phyloP scores from a whole-genome alignment of 2,797 vertebrate species.

The Ficedula albicollis region DNA sequence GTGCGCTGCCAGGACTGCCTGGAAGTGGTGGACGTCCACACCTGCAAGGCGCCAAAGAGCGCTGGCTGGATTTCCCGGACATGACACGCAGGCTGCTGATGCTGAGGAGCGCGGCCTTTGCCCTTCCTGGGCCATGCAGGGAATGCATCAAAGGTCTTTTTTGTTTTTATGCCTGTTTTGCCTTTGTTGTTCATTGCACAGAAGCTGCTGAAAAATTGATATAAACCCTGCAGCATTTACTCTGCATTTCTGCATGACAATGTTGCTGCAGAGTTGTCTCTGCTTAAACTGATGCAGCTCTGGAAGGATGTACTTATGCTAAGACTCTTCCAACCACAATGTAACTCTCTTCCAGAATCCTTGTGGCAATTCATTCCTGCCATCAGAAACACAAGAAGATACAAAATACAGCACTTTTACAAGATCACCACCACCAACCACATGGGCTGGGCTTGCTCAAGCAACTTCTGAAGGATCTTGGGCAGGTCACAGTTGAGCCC shows the following conservation, averaged over 20 bases:
- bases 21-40: conserved; percentile 90
- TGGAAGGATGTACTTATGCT: neutral
- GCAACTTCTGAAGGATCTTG: neutral
- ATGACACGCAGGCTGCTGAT: conserved; percentile 28
- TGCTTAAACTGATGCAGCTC: neutral
- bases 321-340: neutral
- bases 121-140: neutral
- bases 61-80: conserved; percentile 66
- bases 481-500: neutral
- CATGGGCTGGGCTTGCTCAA: neutral
- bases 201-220: neutral
- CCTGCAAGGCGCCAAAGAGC: conserved; percentile 87
- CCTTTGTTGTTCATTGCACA: neutral
- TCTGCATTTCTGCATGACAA: neutral
- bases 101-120: neutral
- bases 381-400: neutral
- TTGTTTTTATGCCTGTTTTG: neutral
- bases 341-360: neutral
- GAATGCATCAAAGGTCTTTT: neutral
- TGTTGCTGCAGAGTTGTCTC: neutral
- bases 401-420: neutral
- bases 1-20: conserved; percentile 94
- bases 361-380: neutral
- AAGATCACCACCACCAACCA: no score
- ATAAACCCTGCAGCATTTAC: neutral